Conservation (phyloP, 2,888 invertebrate genomes). For the Ornithoptera alexandrae region DNA sequence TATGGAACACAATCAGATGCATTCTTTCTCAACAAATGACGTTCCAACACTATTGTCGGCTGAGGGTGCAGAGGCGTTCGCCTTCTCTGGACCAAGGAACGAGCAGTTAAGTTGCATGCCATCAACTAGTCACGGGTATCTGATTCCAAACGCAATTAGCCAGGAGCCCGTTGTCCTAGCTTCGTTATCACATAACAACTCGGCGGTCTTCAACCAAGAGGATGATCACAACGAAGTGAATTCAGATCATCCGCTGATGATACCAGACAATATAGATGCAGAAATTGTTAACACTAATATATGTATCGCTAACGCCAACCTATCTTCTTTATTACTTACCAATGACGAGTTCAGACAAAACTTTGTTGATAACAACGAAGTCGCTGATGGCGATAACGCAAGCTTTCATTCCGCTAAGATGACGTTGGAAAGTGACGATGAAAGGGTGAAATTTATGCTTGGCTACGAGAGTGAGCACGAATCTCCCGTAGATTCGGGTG, state of each 20-base stretch:
- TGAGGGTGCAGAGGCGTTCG: conserved; percentile 52
- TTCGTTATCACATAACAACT: conserved; percentile 73
- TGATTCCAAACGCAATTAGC: conserved; percentile 82
- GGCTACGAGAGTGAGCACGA: conserved; percentile 76
- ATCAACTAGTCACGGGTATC: conserved; percentile 82
- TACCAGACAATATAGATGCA: conserved; percentile 66
- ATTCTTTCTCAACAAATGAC: conserved; percentile 72
- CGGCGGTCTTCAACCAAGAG: conserved; percentile 68
- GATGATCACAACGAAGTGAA: conserved; percentile 53
- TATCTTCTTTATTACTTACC: conserved; percentile 79
- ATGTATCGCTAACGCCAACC: conserved; percentile 82
- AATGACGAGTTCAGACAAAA: conserved; percentile 68
- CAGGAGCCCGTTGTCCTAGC: conserved; percentile 79
- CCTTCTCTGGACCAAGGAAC: conserved; percentile 56
- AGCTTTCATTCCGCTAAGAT: conserved; percentile 66
- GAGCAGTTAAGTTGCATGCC: conserved; percentile 76
- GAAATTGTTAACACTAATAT: conserved; percentile 74
- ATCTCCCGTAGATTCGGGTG: conserved; percentile 82
- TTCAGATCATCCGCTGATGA: conserved; percentile 62
- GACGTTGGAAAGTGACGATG: conserved; percentile 52
- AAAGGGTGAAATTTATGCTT: conserved; percentile 70
- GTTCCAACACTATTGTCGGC: conserved; percentile 63
- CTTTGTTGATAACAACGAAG: conserved; percentile 51
- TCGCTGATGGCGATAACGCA: conserved; percentile 48
- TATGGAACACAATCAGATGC: conserved; percentile 58